Evolutionary conservation across 2,888 invertebrate species (phyloP).

Genomic region (Scaeva pyrastri): DNA sequence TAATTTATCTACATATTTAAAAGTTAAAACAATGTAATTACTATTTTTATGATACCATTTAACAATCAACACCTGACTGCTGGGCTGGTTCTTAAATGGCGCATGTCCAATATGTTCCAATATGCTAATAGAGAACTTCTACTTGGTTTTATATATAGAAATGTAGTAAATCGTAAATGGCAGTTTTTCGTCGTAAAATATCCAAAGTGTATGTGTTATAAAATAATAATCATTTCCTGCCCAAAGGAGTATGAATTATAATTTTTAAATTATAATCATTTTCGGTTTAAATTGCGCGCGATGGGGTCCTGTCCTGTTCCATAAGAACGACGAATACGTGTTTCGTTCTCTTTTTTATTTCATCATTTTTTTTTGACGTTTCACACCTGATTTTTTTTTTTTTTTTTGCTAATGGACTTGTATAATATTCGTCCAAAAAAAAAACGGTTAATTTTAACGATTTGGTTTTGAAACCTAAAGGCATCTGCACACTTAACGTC

Average conservation of each 20-base stretch:
- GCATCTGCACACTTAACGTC: too few species aligned
- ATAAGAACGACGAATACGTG: neutral
- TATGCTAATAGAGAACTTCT: constrained; percentile 42
- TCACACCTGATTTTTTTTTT: constrained; percentile 56
- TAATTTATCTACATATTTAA: neutral
- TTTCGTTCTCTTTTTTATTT: constrained; percentile 8
- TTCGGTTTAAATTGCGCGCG: constrained; percentile 23
- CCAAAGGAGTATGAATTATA: constrained; percentile 52
- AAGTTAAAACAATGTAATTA: constrained; percentile 47
- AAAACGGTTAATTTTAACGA: neutral
- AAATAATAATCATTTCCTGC: constrained; percentile 65
- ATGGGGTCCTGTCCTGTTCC: neutral
- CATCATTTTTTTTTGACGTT: constrained; percentile 32
- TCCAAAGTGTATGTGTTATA: constrained; percentile 51
- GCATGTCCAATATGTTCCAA: neutral
- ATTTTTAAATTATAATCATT: constrained; percentile 61
- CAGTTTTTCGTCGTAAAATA: neutral
- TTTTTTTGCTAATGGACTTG: neutral
- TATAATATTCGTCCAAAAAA: neutral
- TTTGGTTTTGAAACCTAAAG: too few species aligned
- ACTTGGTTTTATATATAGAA: neutral
- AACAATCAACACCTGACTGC: constrained; percentile 50
- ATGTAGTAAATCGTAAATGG: too few species aligned
- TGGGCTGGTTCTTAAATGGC: constrained; percentile 21
- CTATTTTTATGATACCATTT: constrained; percentile 49